Base-by-base conservation (phyloP, 64 coral and sea anemone species). In the Dendronephthya gigantea region DNA sequence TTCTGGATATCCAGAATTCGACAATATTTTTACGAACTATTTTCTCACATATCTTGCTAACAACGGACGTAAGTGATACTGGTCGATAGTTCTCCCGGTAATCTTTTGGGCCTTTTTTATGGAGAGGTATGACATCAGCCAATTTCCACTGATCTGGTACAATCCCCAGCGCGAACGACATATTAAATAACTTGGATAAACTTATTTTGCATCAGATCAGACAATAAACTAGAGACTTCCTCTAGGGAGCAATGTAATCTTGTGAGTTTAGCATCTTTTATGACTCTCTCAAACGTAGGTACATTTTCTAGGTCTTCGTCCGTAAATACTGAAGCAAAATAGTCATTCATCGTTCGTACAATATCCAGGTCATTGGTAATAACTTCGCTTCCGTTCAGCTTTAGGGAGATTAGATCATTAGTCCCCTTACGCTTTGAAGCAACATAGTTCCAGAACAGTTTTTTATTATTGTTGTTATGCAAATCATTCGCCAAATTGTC, bases 271-370 rank as follows among this genome's bases (percentile, higher is more conserved):
- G 17, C 76, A 48, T 87, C 85, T 59, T 87, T 87, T 14, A 76
- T 74, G 47, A 50, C 43, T 47, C 68, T 35, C 34, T 87, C 22
- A 49, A 87, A 75, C 68, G 40, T 76, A 75, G 59, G 85, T 12
- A 86, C 40, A 30, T 74, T 79, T 43, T 69, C 19, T 39, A 69
- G 59, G 33, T 72, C 43, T 45, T 87, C 68, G 11, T 9, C 15
- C 41, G 85, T 87, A 87, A 87, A 75, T 68, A 76, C 88, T 33
- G 82, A 84, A 84, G 88, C 88, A 83, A 89, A 89, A 84, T 69
- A 89, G 68, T 84, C 38, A 72, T 89, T 84, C 82, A 89, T 89
- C 17, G 68, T 62, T 69, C 56, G 68, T 49, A 72, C 68, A 82
- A 88, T 88, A 45, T 45, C 41, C 41, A 45, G 11, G 11, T 45